Base-by-base conservation (phyloP, 2,797 vertebrate genomes). In the Salmo trutta region DNA sequence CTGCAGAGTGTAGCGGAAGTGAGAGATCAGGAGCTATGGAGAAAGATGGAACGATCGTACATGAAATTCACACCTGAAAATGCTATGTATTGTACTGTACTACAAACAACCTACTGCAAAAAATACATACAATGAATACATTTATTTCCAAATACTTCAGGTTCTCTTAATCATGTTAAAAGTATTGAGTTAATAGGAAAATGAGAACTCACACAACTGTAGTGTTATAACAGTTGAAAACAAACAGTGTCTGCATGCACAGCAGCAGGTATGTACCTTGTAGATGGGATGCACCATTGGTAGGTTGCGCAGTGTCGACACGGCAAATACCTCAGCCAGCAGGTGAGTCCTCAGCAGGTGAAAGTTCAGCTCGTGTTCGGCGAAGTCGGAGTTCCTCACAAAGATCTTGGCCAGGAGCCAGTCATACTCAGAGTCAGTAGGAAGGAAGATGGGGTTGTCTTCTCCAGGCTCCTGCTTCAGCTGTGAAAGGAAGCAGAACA, bases 281-380 rank as follows among this genome's bases (percentile, higher is more conserved):
- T 90, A 82, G 12, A 92, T 79, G 19, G 91, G 91, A 83, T 91
- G 90, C 70, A 91, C 88, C 89, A 87, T 88, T 69, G 92, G 94
- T 0, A 95, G 0, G 54, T 95, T 91, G 68, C 90, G 88, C 74
- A 94, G 73, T 69, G 94, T 81, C 27, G 95, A 92, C 75, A 95
- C 75, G 0, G 88, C 69, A 80, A 94, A 95, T 10, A 89, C 94
- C 52, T 96, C 36, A 36, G 36, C 36, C 36, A 36, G 36, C 36
- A 36, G 36, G 36, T 36, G 36, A 36, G 36, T 93, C 36, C 91
- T 90, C 72, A 96, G 89, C 73, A 92, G 81, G 78, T 93, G 92
- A 31, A 0, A 4, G 0, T 87, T 87, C 53, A 91, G 86, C 24
- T 93, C 75, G 62, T 92, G 91, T 51, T 87, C 79, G 0, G 0